Evolutionary conservation across 2,888 invertebrate species (phyloP).

Genomic region (Lasius fuliginosus): DNA sequence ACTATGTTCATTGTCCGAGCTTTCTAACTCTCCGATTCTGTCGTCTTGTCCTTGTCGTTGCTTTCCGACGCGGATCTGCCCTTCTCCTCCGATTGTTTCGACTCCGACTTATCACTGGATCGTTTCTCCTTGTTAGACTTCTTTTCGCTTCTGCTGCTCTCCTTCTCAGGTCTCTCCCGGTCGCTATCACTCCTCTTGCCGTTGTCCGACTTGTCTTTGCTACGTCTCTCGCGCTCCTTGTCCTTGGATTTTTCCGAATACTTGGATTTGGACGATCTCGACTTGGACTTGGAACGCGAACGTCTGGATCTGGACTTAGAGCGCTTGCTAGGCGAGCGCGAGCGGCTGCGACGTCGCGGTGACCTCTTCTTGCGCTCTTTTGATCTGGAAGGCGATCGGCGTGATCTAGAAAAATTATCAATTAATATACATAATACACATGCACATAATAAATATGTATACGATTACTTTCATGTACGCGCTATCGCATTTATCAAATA

Average conservation of each 20-base stretch:
- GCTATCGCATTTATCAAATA: background rate
- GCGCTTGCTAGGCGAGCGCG: constrained; percentile 88
- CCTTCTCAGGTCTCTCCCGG: constrained; percentile 79
- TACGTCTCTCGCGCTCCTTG: constrained; percentile 80
- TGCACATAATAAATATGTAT: background rate
- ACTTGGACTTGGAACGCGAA: constrained; percentile 86
- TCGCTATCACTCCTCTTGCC: constrained; percentile 83
- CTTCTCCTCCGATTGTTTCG: constrained; percentile 78
- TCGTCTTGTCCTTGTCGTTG: constrained; percentile 77
- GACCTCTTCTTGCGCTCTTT: constrained; percentile 83
- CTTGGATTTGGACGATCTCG: constrained; percentile 85
- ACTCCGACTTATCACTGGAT: constrained; percentile 72
- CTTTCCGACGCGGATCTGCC: constrained; percentile 75
- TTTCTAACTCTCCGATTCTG: constrained; percentile 72
- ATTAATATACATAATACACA: background rate
- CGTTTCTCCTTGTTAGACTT: constrained; percentile 81
- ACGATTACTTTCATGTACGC: background rate
- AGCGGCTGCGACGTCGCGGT: constrained; percentile 82
- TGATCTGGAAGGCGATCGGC: constrained; percentile 85
- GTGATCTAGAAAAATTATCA: constrained; percentile 74
- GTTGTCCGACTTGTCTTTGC: constrained; percentile 81
- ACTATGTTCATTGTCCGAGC: constrained; percentile 60
- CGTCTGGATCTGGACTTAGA: constrained; percentile 87
- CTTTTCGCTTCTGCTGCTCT: constrained; percentile 81
- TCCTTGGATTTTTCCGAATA: constrained; percentile 84